Evolutionary conservation across 2,797 vertebrate species (phyloP), one percentile per base, ranked within the genome.

Genomic region (Macropodus opercularis): DNA sequence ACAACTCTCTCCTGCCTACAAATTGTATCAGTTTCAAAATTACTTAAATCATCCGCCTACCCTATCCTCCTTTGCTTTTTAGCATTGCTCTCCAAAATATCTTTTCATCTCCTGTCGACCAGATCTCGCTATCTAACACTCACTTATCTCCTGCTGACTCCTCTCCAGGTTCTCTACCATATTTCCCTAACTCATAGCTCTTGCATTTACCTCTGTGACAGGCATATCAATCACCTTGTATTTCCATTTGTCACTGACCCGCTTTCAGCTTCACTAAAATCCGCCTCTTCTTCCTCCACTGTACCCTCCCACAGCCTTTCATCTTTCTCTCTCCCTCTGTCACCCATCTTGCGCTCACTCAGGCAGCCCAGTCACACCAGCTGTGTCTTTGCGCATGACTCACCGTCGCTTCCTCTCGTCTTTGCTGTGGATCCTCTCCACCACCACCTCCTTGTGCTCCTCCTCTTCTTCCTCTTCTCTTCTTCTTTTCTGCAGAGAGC

Each of bases 1-100:
- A 61, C 80, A 66, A 77, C 62, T 79, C 84, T 74, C 76, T 64
- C 46, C 84, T 84, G 86, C 81, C 84, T 64, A 82, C 80, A 84
- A 84, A 86, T 77, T 72, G 77, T 79, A 85, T 87, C 83, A 73
- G 52, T 86, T 85, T 83, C 75, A 78, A 81, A 88, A 81, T 76
- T 63, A 83, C 85, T 83, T 83, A 87, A 86, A 89, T 77, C 50
- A 46, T 46, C 81, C 66, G 49, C 85, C 88, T 71, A 79, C 85
- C 79, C 47, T 56, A 18, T 83, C 56, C 73, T 76, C 43, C 41
- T 63, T 72, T 68, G 57, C 76, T 77, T 77, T 84, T 68, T 75
- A 67, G 72, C 58, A 62, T 50, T 57, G 43, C 72, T 70, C 69
- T 77, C 63, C 32, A 68, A 68, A 77, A 72, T 75, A 69, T 74